Base-by-base conservation (phyloP, 2,797 vertebrate genomes). In the Myoxocephalus aenaeus region DNA sequence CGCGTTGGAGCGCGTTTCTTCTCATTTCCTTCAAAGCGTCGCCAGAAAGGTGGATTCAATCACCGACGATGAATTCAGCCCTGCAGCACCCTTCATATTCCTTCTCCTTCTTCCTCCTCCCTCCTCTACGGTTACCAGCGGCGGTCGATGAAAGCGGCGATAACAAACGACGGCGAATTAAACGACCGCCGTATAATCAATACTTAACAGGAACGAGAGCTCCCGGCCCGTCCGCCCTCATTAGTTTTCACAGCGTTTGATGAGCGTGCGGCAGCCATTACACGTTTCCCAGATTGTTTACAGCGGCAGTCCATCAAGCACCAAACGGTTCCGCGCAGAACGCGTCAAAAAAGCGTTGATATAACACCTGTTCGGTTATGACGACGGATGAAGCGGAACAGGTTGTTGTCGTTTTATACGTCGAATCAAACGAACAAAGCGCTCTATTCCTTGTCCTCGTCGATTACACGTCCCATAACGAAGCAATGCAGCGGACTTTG, bases 151-250 rank as follows among this genome's bases (percentile, higher is more conserved):
- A 74, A 85, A 12, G 71, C 42, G 57, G 58, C 65, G 73, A 84
- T 85, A 74, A 73, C 69, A 79, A 70, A 86, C 27, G 15, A 72
- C 72, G 75, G 80, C 84, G 63, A 81, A 84, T 82, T 85, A 75
- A 81, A 86, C 27, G 75, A 81, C 77, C 25, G 53, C 58, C 69
- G 81, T 72, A 79, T 78, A 89, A 93, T 94, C 91, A 91, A 90
- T 93, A 83, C 46, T 56, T 62, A 81, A 70, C 80, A 70, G 65
- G 77, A 81, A 79, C 82, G 64, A 87, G 58, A 46, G 65, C 86
- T 79, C 67, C 63, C 59, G 69, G 75, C 65, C 38, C 27, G 64
- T 84, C 89, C 87, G 86, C 48, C 78, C 82, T 89, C 89, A 90
- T 93, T 91, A 90, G 81, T 77, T 79, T 79, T 84, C 10, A 88